These are phyloP conservation scores for Nibea albiflora DNA, from an alignment of 2,113 vertebrate species.

Conservation along the genomic window DNA sequence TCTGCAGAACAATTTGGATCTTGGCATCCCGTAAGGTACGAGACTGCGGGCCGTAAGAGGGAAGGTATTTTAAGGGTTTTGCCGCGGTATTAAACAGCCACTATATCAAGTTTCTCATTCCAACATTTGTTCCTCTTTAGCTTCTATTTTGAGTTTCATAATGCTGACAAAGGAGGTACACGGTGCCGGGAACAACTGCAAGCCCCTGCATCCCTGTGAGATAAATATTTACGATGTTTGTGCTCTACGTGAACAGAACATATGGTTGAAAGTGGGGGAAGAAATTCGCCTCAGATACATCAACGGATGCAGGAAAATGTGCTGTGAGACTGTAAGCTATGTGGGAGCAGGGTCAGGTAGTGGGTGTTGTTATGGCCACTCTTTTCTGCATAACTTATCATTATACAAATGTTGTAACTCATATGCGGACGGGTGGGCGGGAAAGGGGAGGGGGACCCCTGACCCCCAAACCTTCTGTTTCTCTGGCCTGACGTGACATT, in stretches of 20 bases:
- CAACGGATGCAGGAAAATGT: conserved; percentile 16
- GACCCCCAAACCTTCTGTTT: conserved; percentile 50
- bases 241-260: conserved; percentile 25
- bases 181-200: conserved; percentile 28
- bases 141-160: conserved; percentile 44
- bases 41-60: conserved; percentile 50
- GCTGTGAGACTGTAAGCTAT: conserved; percentile 19
- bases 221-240: conserved; percentile 39
- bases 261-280: conserved; percentile 12
- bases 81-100: conserved; percentile 46
- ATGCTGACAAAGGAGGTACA: conserved; percentile 49
- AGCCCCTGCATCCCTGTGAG: conserved; percentile 9
- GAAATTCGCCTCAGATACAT: conserved; percentile 19
- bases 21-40: conserved; percentile 34
- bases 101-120: conserved; percentile 47
- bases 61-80: conserved; percentile 55
- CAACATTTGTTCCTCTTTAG: conserved; percentile 54
- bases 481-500: conserved; percentile 66
- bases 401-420: conserved; percentile 44
- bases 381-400: conserved; percentile 64
- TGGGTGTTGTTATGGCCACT: conserved; percentile 66
- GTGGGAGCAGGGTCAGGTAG: conserved; percentile 59
- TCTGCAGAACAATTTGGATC: conserved; percentile 53
- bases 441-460: conserved; percentile 8
- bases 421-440: conserved; percentile 32